These are phyloP conservation scores for Clarias platycephalus DNA, from an alignment of 2,797 vertebrate genomes.

Conservation along the genomic window DNA sequence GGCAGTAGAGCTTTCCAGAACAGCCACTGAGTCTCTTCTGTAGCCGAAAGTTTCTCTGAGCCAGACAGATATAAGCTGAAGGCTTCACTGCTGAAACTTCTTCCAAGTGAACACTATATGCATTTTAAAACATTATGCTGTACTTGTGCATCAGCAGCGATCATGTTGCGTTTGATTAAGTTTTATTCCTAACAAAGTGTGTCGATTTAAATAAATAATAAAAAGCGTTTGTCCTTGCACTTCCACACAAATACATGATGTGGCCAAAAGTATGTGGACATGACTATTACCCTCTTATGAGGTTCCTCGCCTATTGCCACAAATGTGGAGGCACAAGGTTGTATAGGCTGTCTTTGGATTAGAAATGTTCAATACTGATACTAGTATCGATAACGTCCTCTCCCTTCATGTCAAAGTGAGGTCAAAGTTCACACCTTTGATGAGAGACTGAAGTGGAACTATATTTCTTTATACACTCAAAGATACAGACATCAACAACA, in stretches of 20 bases:
- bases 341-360: not conserved
- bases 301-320: not conserved
- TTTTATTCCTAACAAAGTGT: not conserved
- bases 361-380: too few species aligned
- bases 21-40: not conserved
- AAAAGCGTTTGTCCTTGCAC: not conserved
- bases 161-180: not conserved
- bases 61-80: not conserved
- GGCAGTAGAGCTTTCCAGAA: not conserved
- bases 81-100: not conserved
- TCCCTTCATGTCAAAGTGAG: too few species aligned
- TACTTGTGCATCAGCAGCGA: too few species aligned
- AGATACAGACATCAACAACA: too few species aligned
- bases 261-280: not conserved
- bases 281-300: too few species aligned
- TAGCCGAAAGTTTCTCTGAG: not conserved
- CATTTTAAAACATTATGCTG: not conserved
- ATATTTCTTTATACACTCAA: too few species aligned
- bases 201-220: not conserved
- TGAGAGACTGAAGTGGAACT: too few species aligned
- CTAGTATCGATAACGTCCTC: too few species aligned
- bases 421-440: too few species aligned
- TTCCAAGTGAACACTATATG: not conserved
- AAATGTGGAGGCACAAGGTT: not conserved
- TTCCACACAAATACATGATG: not conserved